Evolutionary conservation across 2,888 invertebrate species (phyloP).

Genomic region (Eubasilissa splendida): DNA sequence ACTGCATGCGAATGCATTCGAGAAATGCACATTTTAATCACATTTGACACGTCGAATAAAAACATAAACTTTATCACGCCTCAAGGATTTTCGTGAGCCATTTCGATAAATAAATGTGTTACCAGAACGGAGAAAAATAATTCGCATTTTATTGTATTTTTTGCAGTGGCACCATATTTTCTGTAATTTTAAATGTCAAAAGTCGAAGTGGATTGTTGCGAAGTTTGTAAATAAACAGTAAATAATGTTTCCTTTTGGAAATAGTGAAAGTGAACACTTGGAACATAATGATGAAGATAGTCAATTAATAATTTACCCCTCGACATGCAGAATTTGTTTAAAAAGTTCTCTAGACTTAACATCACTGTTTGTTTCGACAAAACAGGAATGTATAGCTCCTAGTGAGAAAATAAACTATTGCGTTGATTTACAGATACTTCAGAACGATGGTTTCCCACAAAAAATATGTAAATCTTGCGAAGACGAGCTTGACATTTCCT

Average conservation of each 20-base stretch:
- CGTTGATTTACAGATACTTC: background rate
- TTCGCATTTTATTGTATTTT: background rate
- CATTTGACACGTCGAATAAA: constrained; percentile 50
- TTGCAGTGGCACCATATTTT: no score
- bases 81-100: constrained; percentile 34
- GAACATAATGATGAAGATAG: background rate
- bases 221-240: background rate
- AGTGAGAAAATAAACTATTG: constrained; percentile 28
- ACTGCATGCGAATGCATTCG: constrained; percentile 5
- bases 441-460: constrained; percentile 30
- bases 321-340: constrained; percentile 37
- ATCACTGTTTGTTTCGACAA: background rate
- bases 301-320: background rate
- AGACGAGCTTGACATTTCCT: constrained; percentile 6
- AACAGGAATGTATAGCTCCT: background rate
- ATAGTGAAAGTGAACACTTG: background rate
- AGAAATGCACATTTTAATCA: constrained; percentile 6
- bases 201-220: no score
- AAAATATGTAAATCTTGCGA: constrained; percentile 23
- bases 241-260: background rate
- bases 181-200: no score
- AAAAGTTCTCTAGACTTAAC: background rate
- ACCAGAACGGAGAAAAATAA: constrained; percentile 5
- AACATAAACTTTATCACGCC: constrained; percentile 45
- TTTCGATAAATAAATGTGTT: constrained; percentile 45